Evolutionary conservation across 2,113 vertebrate genomes (phyloP).

Genomic region (Stomatorhinus ivindoensis): DNA sequence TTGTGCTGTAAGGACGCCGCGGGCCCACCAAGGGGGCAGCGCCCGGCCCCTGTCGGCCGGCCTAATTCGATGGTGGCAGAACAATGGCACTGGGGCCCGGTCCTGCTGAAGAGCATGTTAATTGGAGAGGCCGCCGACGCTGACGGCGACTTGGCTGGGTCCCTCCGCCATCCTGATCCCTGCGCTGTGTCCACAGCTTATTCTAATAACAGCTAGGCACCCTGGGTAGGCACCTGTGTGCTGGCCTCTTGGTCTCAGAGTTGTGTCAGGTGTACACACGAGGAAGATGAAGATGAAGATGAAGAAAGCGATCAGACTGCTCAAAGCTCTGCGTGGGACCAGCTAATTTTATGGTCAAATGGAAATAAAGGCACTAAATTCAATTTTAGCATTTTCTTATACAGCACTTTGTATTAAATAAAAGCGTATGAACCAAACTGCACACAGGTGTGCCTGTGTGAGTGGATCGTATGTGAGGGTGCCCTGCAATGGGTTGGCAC

Average conservation of each 20-base stretch:
- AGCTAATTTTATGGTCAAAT: background rate
- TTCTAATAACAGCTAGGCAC: conserved; percentile 64
- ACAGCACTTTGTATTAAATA: background rate
- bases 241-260: background rate
- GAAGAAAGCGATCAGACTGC: background rate
- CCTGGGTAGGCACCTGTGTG: conserved; percentile 42
- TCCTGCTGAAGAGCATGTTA: conserved; percentile 86
- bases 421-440: background rate
- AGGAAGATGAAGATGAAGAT: background rate
- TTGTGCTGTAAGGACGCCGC: conserved; percentile 52
- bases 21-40: conserved; percentile 73
- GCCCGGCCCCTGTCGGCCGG: conserved; percentile 81
- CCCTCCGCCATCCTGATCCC: conserved; percentile 95
- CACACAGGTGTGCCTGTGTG: background rate
- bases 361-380: background rate
- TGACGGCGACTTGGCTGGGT: conserved; percentile 97
- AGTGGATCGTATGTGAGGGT: background rate
- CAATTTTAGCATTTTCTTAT: background rate
- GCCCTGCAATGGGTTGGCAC: background rate
- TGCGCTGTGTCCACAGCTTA: conserved; percentile 68
- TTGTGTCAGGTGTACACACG: background rate
- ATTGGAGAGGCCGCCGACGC: conserved; percentile 84
- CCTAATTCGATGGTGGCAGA: conserved; percentile 94
- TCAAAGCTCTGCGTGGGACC: background rate
- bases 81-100: conserved; percentile 78